These are phyloP conservation scores for Heteromurus nitidus DNA, from an alignment of 2,888 invertebrate species.

Conservation along the genomic window DNA sequence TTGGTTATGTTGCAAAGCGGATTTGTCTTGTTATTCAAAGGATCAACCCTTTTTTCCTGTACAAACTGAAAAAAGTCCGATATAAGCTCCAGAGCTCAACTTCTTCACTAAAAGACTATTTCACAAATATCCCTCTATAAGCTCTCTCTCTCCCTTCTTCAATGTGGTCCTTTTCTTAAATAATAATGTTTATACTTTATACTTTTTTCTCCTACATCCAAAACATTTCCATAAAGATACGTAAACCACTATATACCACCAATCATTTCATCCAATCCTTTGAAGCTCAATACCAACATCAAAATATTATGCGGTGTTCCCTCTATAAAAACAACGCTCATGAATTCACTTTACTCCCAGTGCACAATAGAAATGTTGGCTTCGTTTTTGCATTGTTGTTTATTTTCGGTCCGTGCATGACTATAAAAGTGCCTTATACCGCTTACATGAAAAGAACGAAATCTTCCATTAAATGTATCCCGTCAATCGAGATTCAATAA, in stretches of 20 bases:
- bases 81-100: constrained; percentile 12
- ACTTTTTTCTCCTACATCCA: too few species aligned
- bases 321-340: constrained; percentile 5
- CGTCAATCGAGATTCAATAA: too few species aligned
- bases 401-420: neutral
- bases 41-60: constrained; percentile 44
- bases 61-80: constrained; percentile 18
- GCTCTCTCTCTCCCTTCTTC: neutral
- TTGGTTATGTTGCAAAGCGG: constrained; percentile 35
- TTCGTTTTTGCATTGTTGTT: constrained; percentile 28
- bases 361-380: too few species aligned
- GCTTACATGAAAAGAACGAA: neutral
- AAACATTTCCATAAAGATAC: too few species aligned
- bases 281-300: constrained; percentile 8
- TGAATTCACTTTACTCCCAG: too few species aligned
- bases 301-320: constrained; percentile 5
- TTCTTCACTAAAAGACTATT: neutral
- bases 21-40: constrained; percentile 48
- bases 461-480: too few species aligned
- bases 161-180: neutral
- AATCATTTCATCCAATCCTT: constrained; percentile 7
- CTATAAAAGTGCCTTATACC: constrained; percentile 8
- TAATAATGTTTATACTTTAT: too few species aligned
- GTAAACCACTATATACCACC: neutral
- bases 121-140: too few species aligned